Evolutionary conservation across 2,888 invertebrate genomes (phyloP), one percentile per base, ranked within the genome.

Genomic region (Portevinia maculata): DNA sequence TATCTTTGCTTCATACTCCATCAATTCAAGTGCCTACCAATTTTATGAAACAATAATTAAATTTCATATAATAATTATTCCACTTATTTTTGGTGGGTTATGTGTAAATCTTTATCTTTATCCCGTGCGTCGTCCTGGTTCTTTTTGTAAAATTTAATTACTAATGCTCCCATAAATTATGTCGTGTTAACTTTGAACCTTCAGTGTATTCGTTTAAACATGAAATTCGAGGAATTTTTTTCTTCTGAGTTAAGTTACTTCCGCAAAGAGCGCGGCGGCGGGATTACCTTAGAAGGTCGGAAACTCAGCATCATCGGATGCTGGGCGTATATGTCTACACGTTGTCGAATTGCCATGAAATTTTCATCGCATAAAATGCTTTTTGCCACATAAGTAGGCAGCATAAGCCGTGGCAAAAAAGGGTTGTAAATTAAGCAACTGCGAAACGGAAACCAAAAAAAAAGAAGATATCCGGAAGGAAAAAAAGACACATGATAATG

Each of bases 371-470:
- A 24, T 57, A 46, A 64, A 64, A 53, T 53, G 34, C 71, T 53
- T 8, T 62, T 71, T 71, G 71, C 62, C 62, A 53, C 46, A 53
- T 53, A 71, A 60, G 37, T 62, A 53, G 71, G 62, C 46, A 46
- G 28, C 60, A 28, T 8, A 17, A 73, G 17, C 34, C 46, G 44
- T 62, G 46, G 53, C 52, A 70, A 73, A 64, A 65, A 74, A 65
- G 74, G 74, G 65, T 74, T 74, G 57, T 41, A 74, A 74, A 74
- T 74, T 74, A 57, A 65, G 57, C 57, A 52, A 65, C 39, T 57
- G 24, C 50, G 57, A 57, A 65, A 52, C 74, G 65, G 65, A 74
- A 74, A 17, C 37, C 46, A 24, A 44, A 19, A 50, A 70, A 41
- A 13, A 41, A 15, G 55, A 8, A 13, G 30, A 70, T 50, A 52